phyloP scores from a whole-genome alignment of 2,888 invertebrate species.

The Resseliella maxima region DNA sequence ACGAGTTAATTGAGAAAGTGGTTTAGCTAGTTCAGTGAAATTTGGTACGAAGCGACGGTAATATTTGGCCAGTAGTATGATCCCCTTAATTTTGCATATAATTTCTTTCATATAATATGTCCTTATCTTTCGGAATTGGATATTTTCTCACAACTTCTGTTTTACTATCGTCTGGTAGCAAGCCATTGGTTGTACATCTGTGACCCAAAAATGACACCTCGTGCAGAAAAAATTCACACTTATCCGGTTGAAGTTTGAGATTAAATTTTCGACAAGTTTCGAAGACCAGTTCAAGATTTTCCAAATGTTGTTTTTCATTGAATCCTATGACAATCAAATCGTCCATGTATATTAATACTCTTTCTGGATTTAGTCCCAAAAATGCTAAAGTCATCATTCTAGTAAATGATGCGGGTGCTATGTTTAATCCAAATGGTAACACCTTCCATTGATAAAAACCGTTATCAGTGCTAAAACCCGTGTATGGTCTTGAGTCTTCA shows the following conservation, averaged over 20 bases:
- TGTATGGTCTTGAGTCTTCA: not conserved
- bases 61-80: not conserved
- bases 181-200: not conserved
- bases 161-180: not conserved
- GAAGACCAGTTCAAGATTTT: constrained; percentile 60
- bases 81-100: not conserved
- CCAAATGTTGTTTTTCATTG: constrained; percentile 60
- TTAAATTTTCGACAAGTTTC: constrained; percentile 60
- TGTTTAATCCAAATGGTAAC: constrained; percentile 61
- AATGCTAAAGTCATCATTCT: constrained; percentile 62
- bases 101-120: no score
- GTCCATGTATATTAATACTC: constrained; percentile 10
- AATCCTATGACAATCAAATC: constrained; percentile 58
- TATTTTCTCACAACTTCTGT: not conserved
- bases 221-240: constrained; percentile 59
- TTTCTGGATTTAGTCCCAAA: constrained; percentile 60
- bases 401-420: constrained; percentile 62
- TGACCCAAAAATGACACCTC: constrained; percentile 25
- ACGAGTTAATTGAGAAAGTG: not conserved
- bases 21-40: not conserved
- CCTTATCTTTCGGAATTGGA: not conserved
- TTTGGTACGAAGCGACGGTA: constrained; percentile 18
- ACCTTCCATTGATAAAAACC: constrained; percentile 60
- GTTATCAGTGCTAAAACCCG: constrained; percentile 36
- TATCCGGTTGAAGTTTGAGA: constrained; percentile 61